Base-by-base conservation (phyloP, 1,140 invertebrate genomes). In the Trichonephila clavata region DNA sequence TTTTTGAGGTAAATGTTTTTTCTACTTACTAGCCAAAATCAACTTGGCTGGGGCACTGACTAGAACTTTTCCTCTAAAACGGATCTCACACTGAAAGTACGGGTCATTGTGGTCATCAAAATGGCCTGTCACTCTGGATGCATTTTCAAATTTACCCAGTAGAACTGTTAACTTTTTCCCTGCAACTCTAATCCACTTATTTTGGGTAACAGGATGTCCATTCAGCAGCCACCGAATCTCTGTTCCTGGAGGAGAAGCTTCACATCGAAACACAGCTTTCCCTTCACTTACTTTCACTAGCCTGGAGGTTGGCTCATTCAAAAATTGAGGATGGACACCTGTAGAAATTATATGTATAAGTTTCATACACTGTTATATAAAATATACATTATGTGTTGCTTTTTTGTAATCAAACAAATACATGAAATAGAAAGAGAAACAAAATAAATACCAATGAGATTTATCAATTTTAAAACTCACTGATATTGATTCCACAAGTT, bases 21-120 rank as follows among this genome's bases (percentile, higher is more conserved):
- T n/a, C n/a, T 68, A 86, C 32, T 90, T 90, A 94, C 94, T 94
- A 14, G 94, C 94, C 39, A 95, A 57, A 50, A 94, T 94, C 57
- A 95, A 57, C 61, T 95, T 94, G 6, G 94, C 94, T 57, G 94
- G 94, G 59, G 93, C 77, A 93, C 95, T 95, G 86, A 95, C 84
- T 87, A 95, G 71, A 24, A 61, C 93, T 87, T 81, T 77, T 7
- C 92, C 84, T 83, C 89, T 94, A 20, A 92, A 80, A 50, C 90
- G 43, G 1, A 94, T 93, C 43, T 94, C 88, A 93, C 95, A 95
- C 63, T 95, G 95, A 87, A 94, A 94, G 21, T 87, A 87, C 0
- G 13, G 88, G 77, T 93, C 86, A 21, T 57, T 88, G 20, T 77
- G 50, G 8, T 60, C 32, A 63, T 90, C 61, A 16, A 65, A 32